Conservation (phyloP, 2,888 invertebrate genomes). For the Notocelia uddmanniana region DNA sequence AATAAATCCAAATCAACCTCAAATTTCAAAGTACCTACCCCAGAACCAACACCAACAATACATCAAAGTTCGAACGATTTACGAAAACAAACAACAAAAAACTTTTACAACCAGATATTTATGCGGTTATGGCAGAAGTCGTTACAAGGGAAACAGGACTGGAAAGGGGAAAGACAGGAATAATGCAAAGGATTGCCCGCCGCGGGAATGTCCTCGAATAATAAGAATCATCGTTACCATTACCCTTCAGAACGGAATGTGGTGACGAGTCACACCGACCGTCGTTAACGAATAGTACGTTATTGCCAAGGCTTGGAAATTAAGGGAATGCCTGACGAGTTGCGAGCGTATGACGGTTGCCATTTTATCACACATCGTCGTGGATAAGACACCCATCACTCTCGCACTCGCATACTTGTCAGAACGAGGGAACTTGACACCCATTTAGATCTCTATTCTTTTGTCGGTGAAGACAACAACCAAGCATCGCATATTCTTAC, state of each 20-base stretch:
- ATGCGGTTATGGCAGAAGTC: slow-evolving; percentile 18
- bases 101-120: slow-evolving; percentile 23
- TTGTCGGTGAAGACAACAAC: too few species aligned
- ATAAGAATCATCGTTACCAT: slow-evolving; percentile 59
- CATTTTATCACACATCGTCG: too few species aligned
- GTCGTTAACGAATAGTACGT: too few species aligned
- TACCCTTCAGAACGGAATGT: slow-evolving; percentile 51
- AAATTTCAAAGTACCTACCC: background rate
- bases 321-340: too few species aligned
- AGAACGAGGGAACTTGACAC: too few species aligned
- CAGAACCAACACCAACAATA: background rate
- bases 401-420: too few species aligned
- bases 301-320: too few species aligned
- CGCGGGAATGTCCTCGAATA: slow-evolving; percentile 57
- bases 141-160: slow-evolving; percentile 4
- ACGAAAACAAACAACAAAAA: slow-evolving; percentile 10
- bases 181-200: slow-evolving; percentile 47
- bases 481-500: too few species aligned
- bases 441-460: too few species aligned
- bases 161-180: slow-evolving; percentile 32
- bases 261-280: slow-evolving; percentile 50
- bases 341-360: too few species aligned
- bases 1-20: background rate
- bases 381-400: too few species aligned
- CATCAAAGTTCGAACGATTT: slow-evolving; percentile 1